These are phyloP conservation scores for Sakesphorus luctuosus DNA, from an alignment of 2,113 vertebrate species.

Conservation along the genomic window DNA sequence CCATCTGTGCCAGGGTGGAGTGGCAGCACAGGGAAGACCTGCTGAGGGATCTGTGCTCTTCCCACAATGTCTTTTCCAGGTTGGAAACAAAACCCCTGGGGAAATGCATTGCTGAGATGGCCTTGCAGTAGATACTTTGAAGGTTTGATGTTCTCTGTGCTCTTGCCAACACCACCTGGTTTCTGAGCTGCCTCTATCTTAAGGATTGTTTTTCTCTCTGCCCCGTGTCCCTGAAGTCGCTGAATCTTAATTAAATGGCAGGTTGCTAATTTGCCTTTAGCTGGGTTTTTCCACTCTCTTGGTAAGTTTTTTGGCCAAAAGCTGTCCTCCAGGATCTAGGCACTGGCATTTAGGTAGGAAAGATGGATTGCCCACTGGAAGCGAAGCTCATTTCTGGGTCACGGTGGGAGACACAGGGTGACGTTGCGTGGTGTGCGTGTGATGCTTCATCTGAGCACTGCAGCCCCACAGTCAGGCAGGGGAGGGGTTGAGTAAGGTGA, in stretches of 20 bases:
- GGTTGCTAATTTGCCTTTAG: neutral
- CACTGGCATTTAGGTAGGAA: fast-evolving
- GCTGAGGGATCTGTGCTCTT: neutral
- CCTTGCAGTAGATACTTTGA: neutral
- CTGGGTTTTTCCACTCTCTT: neutral
- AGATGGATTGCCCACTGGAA: fast-evolving
- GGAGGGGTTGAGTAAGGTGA: neutral
- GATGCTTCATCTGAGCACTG: fast-evolving
- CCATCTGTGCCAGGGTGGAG: neutral
- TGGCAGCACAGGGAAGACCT: neutral
- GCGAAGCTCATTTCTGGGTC: neutral
- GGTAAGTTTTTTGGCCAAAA: neutral
- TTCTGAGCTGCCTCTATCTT: neutral
- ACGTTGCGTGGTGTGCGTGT: fast-evolving
- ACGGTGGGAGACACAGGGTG: fast-evolving
- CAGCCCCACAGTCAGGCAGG: neutral
- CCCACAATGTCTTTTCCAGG: neutral
- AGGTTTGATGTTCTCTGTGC: neutral
- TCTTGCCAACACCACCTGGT: neutral
- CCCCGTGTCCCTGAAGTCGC: neutral
- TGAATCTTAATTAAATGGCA: neutral
- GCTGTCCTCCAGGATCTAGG: neutral
- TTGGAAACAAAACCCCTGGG: neutral
- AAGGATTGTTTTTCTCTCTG: neutral
- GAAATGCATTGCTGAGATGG: fast-evolving